Base-by-base conservation (phyloP, 53 echinoderm and acorn worm genomes). In the Apostichopus leukothele region DNA sequence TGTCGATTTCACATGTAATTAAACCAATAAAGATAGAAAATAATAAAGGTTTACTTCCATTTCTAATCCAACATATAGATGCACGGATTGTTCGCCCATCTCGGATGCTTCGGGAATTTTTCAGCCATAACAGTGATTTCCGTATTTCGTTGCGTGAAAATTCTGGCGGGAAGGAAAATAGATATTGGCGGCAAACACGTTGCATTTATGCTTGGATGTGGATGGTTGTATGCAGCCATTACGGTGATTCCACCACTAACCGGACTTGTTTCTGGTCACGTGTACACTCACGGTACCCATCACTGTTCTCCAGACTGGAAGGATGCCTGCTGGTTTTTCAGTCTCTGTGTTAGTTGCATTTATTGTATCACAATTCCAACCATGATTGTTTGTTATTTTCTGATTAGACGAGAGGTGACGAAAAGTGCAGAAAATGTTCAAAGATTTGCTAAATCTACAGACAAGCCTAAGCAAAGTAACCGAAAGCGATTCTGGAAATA, bases 281-380 rank as follows among this genome's bases (percentile, higher is more conserved):
- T 81, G 4, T 81, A 81, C 55, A 81, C 81, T n/a, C 81, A 54
- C 59, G 81, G 81, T 19, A 81, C 81, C 59, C 81, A 81, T 55
- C 81, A 81, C 55, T 81, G 81, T 59, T 81, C 81, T 5, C 81
- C 81, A 11, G 53, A 20, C 1, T 81, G 81, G 81, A 81, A 81
- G 23, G 57, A 10, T 55, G 21, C 53, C 0, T 81, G 81, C 60
- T 20, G 21, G 81, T 59, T 54, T 4, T 81, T 21, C 60, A 81
- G 18, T 0, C 22, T 59, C 1, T 54, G 81, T 55, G 4, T 81
- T 5, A 12, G 20, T 19, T 81, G 54, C 23, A 81, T 59, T 55
- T 81, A 81, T 12, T 22, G 54, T 5, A 54, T 81, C 22, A 81
- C 81, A 10, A 81, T 81, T 19, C 81, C 81, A 9, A 81, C 81